A percentile compares a stretch with the other conserved stretches of the same genome.
These are phyloP conservation scores for Ardeotis arabs DNA, from an alignment of 2,113 vertebrate genomes.

Conservation along the genomic window DNA sequence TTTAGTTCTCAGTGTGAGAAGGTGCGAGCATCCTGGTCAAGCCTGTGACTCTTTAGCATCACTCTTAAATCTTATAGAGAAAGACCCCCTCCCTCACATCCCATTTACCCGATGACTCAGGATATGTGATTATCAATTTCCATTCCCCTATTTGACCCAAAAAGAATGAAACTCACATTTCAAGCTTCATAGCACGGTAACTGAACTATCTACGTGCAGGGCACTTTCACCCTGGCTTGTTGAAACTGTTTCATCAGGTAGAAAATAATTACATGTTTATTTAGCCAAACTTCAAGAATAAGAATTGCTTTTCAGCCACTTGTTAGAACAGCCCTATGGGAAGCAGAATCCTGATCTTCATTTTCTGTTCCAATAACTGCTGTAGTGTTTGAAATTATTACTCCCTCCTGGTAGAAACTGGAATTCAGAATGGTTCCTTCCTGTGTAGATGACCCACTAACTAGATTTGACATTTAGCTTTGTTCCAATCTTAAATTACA, in stretches of 20 bases:
- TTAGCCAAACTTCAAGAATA: background rate
- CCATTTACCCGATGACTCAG: background rate
- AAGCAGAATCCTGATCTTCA: background rate
- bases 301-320: background rate
- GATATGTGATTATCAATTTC: background rate
- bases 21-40: background rate
- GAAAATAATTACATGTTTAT: background rate
- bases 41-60: background rate
- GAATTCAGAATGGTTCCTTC: background rate
- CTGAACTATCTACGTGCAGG: background rate
- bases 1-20: background rate
- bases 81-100: background rate
- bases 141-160: background rate
- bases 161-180: background rate
- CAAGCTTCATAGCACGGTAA: background rate
- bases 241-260: background rate
- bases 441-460: background rate
- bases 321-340: background rate
- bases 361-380: background rate
- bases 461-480: background rate
- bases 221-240: background rate
- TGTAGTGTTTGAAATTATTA: background rate
- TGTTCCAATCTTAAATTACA: background rate
- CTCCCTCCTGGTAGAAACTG: background rate
- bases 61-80: background rate